These are phyloP conservation scores for Rhynchopsitta pachyrhyncha DNA, from an alignment of 2,113 vertebrate species.

Conservation along the genomic window DNA sequence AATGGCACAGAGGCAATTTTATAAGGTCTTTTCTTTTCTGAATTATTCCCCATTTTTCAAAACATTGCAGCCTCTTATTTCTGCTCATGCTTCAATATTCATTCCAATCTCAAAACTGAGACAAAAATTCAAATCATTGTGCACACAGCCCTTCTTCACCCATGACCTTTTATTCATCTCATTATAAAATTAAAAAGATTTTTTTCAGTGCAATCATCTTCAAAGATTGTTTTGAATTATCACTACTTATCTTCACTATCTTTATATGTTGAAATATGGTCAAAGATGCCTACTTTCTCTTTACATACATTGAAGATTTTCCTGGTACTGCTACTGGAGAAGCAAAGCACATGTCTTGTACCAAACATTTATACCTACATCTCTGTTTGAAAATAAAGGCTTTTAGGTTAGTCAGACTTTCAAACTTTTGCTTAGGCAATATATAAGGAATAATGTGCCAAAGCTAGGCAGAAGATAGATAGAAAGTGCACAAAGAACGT, in stretches of 20 bases:
- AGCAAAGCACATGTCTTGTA: background rate
- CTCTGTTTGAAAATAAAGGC: background rate
- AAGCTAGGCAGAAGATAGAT: background rate
- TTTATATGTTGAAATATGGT: background rate
- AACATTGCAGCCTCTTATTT: background rate
- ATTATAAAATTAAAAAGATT: background rate
- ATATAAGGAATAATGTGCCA: background rate
- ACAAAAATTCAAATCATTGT: background rate
- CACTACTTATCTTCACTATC: background rate
- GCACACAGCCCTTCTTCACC: background rate
- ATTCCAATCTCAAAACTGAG: background rate
- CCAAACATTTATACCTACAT: background rate
- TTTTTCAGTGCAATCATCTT: background rate
- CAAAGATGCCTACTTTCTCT: background rate
- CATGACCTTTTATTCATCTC: background rate
- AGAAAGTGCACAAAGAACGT: background rate
- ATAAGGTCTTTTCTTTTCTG: background rate
- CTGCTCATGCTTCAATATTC: background rate
- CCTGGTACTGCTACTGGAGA: background rate
- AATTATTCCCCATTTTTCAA: slow-evolving; percentile 13
- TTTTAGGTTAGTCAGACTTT: background rate
- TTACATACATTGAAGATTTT: background rate
- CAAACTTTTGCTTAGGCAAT: background rate
- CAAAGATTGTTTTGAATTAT: slow-evolving; percentile 4
- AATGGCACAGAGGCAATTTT: background rate